These are phyloP conservation scores for Drosophila subobscura DNA, from an alignment of 1,140 invertebrate species.

Conservation along the genomic window DNA sequence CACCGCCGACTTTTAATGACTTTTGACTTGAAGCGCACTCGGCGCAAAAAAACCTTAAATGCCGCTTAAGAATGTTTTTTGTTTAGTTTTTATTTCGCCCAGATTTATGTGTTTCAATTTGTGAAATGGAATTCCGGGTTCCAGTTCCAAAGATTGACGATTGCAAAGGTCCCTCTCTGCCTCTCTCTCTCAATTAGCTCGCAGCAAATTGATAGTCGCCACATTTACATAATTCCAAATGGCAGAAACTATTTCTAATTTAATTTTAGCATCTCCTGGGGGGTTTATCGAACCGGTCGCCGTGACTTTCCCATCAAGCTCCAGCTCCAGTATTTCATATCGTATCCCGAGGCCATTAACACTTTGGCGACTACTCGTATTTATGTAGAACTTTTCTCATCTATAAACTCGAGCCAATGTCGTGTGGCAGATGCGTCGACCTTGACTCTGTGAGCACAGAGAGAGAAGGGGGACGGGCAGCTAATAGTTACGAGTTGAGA, in stretches of 20 bases:
- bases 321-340: constrained; percentile 17
- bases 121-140: constrained; percentile 67
- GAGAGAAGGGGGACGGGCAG: constrained; percentile 17
- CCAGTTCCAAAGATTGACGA: constrained; percentile 57
- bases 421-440: constrained; percentile 57
- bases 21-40: constrained; percentile 60
- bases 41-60: constrained; percentile 23
- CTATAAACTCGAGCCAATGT: constrained; percentile 34
- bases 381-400: constrained; percentile 64
- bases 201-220: constrained; percentile 29
- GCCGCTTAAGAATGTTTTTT: constrained; percentile 46
- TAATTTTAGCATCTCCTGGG: constrained; percentile 40
- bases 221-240: constrained; percentile 62
- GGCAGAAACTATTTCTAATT: constrained; percentile 54
- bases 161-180: neutral
- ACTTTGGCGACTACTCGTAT: constrained; percentile 34
- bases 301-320: constrained; percentile 17
- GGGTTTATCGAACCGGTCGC: constrained; percentile 59
- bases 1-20: constrained; percentile 56
- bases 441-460: constrained; percentile 32
- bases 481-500: constrained; percentile 13
- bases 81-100: constrained; percentile 20
- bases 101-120: constrained; percentile 70
- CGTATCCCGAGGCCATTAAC: constrained; percentile 54
- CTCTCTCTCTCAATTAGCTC: constrained; percentile 48